These are phyloP conservation scores for Thymallus thymallus DNA, from an alignment of 2,113 vertebrate species.

Conservation along the genomic window DNA sequence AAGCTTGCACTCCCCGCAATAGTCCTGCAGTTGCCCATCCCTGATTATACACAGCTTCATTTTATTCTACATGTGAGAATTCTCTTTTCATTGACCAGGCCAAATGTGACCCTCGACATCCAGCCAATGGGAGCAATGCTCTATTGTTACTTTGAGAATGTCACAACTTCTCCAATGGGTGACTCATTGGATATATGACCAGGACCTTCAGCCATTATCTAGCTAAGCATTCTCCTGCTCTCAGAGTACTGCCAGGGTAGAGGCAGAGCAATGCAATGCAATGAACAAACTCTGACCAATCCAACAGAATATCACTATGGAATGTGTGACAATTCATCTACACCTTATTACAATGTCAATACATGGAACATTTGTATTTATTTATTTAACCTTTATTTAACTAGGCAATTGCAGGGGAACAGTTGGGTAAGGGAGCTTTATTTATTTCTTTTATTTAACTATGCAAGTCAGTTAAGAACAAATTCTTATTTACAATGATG, in stretches of 20 bases:
- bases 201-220: conserved; percentile 22
- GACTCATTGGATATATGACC: conserved; percentile 47
- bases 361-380: no score
- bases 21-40: no score
- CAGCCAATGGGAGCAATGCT: neutral
- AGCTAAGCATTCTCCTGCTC: neutral
- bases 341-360: no score
- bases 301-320: neutral
- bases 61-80: neutral
- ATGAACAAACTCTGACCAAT: neutral
- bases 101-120: neutral
- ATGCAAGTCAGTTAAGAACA: no score
- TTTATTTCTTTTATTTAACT: no score
- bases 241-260: conserved; percentile 9
- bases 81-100: conserved; percentile 2
- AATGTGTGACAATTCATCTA: neutral
- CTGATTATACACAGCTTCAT: neutral
- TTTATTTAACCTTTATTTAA: no score
- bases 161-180: conserved; percentile 56
- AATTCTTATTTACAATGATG: no score
- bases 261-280: conserved; percentile 3
- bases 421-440: no score
- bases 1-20: no score
- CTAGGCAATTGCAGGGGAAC: no score
- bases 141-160: conserved; percentile 36